These are phyloP conservation scores for Ambastaia sidthimunki DNA, from an alignment of 2,797 vertebrate genomes.

Conservation along the genomic window DNA sequence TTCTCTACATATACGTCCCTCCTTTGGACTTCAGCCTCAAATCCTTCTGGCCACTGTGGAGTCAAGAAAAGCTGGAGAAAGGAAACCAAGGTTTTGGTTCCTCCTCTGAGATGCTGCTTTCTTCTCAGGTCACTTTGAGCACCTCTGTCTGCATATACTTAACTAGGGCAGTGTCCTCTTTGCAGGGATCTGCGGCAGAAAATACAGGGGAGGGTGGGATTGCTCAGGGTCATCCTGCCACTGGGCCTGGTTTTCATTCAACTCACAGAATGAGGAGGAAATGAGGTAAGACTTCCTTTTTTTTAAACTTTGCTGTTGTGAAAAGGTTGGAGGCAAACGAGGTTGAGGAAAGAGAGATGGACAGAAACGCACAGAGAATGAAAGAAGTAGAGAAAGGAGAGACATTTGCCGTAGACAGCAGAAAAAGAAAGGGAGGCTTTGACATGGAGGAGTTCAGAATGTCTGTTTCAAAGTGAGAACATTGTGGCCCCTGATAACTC, in stretches of 20 bases:
- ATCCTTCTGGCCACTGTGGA: constrained; percentile 48
- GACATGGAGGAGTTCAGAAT: constrained; percentile 27
- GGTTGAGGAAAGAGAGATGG: constrained; percentile 33
- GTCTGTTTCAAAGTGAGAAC: constrained; percentile 19
- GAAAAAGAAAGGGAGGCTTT: constrained; percentile 33
- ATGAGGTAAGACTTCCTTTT: constrained; percentile 45
- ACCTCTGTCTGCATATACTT: constrained; percentile 73
- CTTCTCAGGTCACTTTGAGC: constrained; percentile 68
- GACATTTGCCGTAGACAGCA: constrained; percentile 44
- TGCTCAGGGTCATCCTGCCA: constrained; percentile 76
- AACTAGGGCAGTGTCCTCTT: constrained; percentile 78
- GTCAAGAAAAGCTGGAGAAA: constrained; percentile 57
- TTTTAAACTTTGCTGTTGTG: constrained; percentile 46
- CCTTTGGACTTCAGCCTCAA: constrained; percentile 49
- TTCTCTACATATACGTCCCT: constrained; percentile 43
- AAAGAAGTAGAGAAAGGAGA: constrained; percentile 37
- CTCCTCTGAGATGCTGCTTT: constrained; percentile 47
- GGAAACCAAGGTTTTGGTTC: constrained; percentile 42
- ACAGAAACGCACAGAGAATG: constrained; percentile 52
- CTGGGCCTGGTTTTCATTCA: constrained; percentile 55
- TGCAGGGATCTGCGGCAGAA: constrained; percentile 75
- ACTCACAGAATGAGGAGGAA: constrained; percentile 55
- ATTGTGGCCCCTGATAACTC: constrained; percentile 22
- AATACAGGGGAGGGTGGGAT: constrained; percentile 75
- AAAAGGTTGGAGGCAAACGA: constrained; percentile 28